Percentiles rank a stretch among this genome's conserved stretches.
Conservation (phyloP, 53 echinoderm and acorn worm genomes). For the Crossaster papposus region DNA sequence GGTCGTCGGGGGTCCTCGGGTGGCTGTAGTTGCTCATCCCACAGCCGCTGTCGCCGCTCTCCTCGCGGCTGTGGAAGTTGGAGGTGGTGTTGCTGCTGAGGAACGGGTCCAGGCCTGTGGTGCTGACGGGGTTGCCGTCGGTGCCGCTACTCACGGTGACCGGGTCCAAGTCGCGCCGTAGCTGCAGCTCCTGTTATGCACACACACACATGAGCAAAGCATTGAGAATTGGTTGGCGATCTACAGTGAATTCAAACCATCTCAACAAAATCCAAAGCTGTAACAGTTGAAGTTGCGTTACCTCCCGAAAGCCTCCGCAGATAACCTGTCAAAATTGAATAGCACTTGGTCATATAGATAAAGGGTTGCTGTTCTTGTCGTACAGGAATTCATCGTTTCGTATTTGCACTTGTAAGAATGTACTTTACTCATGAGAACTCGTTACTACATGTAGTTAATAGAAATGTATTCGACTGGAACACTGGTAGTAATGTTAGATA, state of each 20-base stretch:
- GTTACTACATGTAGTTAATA: no score
- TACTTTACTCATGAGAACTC: no score
- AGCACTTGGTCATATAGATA: no score
- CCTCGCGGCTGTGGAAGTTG: slow-evolving; percentile 89
- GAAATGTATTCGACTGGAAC: neutral
- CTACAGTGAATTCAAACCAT: neutral
- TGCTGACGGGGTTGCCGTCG: slow-evolving; percentile 63
- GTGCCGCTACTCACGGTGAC: slow-evolving; percentile 61
- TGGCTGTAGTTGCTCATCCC: slow-evolving; percentile 96
- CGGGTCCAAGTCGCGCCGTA: slow-evolving; percentile 76
- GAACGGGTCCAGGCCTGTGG: slow-evolving; percentile 87
- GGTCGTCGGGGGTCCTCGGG: slow-evolving; percentile 92
- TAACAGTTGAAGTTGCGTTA: neutral
- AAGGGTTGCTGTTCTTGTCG: no score
- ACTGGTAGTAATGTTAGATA: slow-evolving; percentile 1
- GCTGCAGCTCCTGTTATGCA: slow-evolving; percentile 71
- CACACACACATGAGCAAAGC: no score
- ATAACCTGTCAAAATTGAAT: no score
- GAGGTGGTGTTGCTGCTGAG: slow-evolving; percentile 80
- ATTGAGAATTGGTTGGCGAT: neutral
- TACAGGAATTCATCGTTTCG: neutral
- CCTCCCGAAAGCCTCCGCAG: neutral
- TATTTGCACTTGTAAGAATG: neutral
- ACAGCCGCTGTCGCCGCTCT: slow-evolving; percentile 94
- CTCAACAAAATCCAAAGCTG: neutral